phyloP scores from a whole-genome alignment of 2,797 vertebrate genomes.

The Micrastur ruficollis region DNA sequence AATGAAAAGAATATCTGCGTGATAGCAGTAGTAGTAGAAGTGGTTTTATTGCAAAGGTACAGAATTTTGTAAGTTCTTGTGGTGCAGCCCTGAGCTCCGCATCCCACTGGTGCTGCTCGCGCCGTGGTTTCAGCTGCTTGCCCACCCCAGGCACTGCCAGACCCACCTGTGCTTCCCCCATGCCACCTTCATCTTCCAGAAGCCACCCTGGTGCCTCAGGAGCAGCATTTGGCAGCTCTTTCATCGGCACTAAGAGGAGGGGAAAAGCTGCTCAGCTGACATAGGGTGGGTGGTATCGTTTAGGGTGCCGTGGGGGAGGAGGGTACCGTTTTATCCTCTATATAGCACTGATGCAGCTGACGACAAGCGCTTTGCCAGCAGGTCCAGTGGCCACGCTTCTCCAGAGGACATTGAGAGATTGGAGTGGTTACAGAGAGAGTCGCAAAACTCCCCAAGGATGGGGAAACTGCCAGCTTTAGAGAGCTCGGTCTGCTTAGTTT shows the following conservation, averaged over 20 bases:
- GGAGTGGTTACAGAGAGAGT: neutral
- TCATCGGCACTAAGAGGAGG: neutral
- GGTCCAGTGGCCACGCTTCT: neutral
- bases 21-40: neutral
- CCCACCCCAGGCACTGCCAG: neutral
- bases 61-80: neutral
- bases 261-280: neutral
- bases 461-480: neutral
- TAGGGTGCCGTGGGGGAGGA: rapidly evolving
- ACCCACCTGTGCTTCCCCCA: neutral
- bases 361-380: neutral
- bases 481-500: neutral
- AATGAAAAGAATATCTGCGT: neutral
- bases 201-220: neutral
- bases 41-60: neutral
- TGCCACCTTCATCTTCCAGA: neutral
- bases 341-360: neutral
- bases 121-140: neutral
- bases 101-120: rapidly evolving
- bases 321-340: rapidly evolving
- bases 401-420: neutral
- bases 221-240: neutral
- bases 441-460: neutral
- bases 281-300: neutral
- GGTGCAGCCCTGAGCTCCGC: no score